Conservation (phyloP, 2,797 vertebrate genomes). For the Carcharodon carcharias region DNA sequence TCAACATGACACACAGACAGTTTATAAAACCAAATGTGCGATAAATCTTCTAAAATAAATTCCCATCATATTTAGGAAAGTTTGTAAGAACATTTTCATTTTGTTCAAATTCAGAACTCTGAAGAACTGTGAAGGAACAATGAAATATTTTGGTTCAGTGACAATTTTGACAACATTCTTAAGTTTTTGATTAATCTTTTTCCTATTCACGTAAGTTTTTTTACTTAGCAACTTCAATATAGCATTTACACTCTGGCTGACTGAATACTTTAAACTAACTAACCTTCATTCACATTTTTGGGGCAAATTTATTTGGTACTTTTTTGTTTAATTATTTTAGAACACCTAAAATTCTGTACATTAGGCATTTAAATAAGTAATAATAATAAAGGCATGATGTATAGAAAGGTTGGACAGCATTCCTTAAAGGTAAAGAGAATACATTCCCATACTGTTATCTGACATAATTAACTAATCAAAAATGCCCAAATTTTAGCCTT, state of each 20-base stretch:
- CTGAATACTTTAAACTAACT: not conserved
- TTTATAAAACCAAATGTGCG: not conserved
- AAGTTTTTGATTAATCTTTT: not conserved
- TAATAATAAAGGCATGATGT: not conserved
- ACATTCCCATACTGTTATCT: too few species aligned
- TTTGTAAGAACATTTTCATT: not conserved
- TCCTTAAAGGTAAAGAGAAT: not conserved
- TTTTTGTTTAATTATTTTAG: not conserved
- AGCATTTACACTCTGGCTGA: not conserved
- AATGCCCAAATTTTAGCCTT: not conserved
- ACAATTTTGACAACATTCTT: not conserved
- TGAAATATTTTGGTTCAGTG: not conserved
- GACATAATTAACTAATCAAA: not conserved
- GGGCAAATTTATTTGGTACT: not conserved
- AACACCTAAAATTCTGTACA: not conserved
- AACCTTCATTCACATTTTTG: not conserved
- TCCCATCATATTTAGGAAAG: not conserved
- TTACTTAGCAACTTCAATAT: not conserved
- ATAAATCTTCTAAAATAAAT: constrained; percentile 21
- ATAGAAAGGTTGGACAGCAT: not conserved
- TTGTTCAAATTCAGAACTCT: not conserved
- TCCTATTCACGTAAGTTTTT: not conserved
- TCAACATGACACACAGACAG: constrained; percentile 17
- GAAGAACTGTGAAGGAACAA: not conserved
- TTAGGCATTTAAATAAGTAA: not conserved